Conservation (phyloP, 2,888 invertebrate genomes). For the Zele albiditarsus region DNA sequence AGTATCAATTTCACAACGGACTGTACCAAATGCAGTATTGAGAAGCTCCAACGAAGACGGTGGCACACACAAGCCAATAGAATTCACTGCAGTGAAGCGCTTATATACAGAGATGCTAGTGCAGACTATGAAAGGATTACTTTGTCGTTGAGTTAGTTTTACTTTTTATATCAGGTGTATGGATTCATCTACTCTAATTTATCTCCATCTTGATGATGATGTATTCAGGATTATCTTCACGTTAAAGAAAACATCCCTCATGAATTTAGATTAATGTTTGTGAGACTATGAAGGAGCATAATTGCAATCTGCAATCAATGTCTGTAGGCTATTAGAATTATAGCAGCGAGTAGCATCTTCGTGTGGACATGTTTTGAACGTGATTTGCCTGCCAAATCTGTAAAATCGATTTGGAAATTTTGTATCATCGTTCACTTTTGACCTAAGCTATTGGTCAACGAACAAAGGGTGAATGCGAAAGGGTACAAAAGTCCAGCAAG, state of each 20-base stretch:
- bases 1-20: constrained; percentile 30
- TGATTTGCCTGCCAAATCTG: constrained; percentile 13
- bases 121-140: neutral
- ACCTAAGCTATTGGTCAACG: constrained; percentile 12
- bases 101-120: neutral
- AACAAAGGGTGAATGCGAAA: constrained; percentile 22
- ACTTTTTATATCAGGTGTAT: neutral
- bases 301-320: neutral
- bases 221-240: too few relatives aligned
- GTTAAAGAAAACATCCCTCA: too few relatives aligned
- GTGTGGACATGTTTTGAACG: constrained; percentile 1
- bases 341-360: neutral
- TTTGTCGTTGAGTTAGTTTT: constrained; percentile 6
- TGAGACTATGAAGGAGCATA: neutral
- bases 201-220: neutral
- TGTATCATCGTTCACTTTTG: constrained; percentile 23
- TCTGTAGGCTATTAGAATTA: neutral
- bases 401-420: constrained; percentile 34
- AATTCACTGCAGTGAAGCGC: constrained; percentile 46
- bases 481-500: constrained; percentile 22
- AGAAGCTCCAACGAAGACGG: constrained; percentile 14
- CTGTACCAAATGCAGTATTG: constrained; percentile 29
- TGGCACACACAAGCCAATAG: constrained; percentile 32
- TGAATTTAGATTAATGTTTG: too few relatives aligned
- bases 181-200: neutral